Conservation (phyloP, 2,113 vertebrate genomes). For the Panthera tigris region DNA sequence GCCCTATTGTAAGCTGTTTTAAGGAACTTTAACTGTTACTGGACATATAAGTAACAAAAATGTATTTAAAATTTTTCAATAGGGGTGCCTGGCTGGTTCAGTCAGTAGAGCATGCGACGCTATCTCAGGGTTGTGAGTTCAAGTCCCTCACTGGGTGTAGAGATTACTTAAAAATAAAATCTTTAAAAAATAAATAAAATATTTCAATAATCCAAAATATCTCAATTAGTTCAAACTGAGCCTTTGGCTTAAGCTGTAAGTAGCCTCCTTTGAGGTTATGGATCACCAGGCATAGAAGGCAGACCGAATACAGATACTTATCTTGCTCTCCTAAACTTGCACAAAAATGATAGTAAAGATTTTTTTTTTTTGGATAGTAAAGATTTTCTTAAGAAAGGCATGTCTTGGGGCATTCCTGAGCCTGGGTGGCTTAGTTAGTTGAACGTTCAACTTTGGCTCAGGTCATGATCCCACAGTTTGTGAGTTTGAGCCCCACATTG, state of each 20-base stretch:
- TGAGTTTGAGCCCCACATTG: too few relatives aligned
- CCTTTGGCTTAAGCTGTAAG: not conserved
- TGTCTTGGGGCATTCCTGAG: too few relatives aligned
- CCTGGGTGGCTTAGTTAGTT: too few relatives aligned
- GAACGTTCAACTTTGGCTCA: too few relatives aligned
- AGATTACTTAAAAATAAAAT: too few relatives aligned
- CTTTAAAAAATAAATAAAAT: not conserved
- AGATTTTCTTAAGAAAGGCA: not conserved
- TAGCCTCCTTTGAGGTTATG: not conserved
- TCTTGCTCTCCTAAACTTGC: not conserved
- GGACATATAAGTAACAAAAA: conserved; percentile 3
- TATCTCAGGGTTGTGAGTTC: too few relatives aligned
- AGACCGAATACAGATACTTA: not conserved
- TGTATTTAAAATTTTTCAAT: not conserved
- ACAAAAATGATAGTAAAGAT: not conserved
- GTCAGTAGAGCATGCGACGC: too few relatives aligned
- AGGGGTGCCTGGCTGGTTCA: too few relatives aligned
- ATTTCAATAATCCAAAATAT: conserved; percentile 40
- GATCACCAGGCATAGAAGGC: not conserved
- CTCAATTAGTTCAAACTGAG: not conserved
- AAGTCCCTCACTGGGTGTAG: too few relatives aligned
- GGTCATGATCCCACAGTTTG: too few relatives aligned
- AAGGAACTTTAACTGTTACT: conserved; percentile 11
- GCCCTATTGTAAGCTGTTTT: not conserved
- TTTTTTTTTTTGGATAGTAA: not conserved